Conservation (phyloP, 1,140 invertebrate species). For the Chrysoperla carnea region DNA sequence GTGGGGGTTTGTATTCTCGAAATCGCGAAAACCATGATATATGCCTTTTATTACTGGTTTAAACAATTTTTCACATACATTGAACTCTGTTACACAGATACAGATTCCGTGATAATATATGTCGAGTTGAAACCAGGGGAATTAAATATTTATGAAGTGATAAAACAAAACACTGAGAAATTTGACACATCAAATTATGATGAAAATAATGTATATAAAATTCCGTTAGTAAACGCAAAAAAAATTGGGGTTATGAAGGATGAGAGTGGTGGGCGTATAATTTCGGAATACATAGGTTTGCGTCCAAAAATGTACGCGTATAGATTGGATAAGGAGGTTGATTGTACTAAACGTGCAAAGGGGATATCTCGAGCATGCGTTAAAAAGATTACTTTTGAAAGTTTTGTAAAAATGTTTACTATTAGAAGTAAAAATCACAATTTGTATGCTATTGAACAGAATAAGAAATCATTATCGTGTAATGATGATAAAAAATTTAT, state of each 20-base stretch:
- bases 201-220: constrained; percentile 12
- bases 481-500: no score
- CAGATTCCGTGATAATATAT: constrained; percentile 12
- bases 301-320: constrained; percentile 24
- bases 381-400: constrained; percentile 8
- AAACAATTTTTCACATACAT: constrained; percentile 8
- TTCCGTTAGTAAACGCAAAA: constrained; percentile 24
- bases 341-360: constrained; percentile 12
- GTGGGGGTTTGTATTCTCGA: no score
- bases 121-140: constrained; percentile 1
- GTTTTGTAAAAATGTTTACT: no score
- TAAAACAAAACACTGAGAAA: constrained; percentile 5
- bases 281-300: constrained; percentile 22
- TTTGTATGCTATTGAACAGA: no score
- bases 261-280: constrained; percentile 21
- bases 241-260: constrained; percentile 29
- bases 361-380: constrained; percentile 10
- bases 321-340: constrained; percentile 7
- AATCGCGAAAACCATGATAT: constrained; percentile 1
- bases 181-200: constrained; percentile 17
- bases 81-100: constrained; percentile 16
- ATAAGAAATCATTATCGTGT: no score
- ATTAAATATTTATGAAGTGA: constrained; percentile 7
- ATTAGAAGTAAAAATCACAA: no score
- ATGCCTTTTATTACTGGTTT: constrained; percentile 1